These are phyloP conservation scores for Etheostoma cragini DNA, from an alignment of 2,113 vertebrate genomes.

Conservation along the genomic window DNA sequence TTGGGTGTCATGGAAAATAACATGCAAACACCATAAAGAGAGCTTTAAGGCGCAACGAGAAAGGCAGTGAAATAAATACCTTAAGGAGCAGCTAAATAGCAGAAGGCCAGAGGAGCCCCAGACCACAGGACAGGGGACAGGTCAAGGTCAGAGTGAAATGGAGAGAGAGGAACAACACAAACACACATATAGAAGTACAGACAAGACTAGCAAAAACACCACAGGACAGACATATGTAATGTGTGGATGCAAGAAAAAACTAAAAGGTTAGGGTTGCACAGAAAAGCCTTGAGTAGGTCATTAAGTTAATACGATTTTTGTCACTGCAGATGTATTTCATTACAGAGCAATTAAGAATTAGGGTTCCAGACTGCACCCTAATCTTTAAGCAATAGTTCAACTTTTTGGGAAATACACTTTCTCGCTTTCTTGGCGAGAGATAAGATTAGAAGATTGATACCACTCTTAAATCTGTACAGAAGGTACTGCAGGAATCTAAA, in stretches of 20 bases:
- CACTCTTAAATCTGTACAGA: too few species aligned
- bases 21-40: conserved; percentile 26
- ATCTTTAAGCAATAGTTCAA: neutral
- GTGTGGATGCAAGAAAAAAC: conserved; percentile 19
- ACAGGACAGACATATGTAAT: conserved; percentile 43
- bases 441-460: neutral
- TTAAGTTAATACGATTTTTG: neutral
- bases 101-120: conserved; percentile 72
- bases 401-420: neutral
- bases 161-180: conserved; percentile 51
- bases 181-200: conserved; percentile 55
- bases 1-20: conserved; percentile 13
- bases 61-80: conserved; percentile 76
- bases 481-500: too few species aligned
- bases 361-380: neutral
- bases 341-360: neutral
- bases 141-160: conserved; percentile 65
- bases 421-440: too few species aligned
- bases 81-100: conserved; percentile 85
- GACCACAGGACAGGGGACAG: conserved; percentile 75
- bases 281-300: neutral
- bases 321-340: neutral
- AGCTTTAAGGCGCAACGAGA: conserved; percentile 12
- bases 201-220: conserved; percentile 48
- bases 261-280: conserved; percentile 38